Evolutionary conservation across 2,113 vertebrate species (phyloP).

Genomic region (Bubo blakistoni): DNA sequence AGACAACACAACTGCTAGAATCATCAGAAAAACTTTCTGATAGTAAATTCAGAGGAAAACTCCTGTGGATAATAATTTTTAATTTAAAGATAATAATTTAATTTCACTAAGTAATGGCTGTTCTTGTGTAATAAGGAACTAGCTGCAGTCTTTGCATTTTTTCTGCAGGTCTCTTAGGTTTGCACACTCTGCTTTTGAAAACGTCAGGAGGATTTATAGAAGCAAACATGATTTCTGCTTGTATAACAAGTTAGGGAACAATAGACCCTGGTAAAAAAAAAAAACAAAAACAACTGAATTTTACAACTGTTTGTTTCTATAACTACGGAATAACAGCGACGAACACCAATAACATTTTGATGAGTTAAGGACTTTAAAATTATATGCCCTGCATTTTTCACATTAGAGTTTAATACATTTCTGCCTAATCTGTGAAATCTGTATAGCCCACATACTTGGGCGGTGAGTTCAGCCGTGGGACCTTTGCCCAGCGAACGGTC

Average conservation of each 20-base stretch:
- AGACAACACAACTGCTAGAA: background rate
- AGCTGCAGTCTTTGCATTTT: rapidly evolving
- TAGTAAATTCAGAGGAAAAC: background rate
- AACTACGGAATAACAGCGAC: rapidly evolving
- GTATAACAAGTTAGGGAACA: background rate
- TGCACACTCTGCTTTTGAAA: background rate
- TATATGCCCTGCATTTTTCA: background rate
- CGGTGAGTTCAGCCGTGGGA: background rate
- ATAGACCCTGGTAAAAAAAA: background rate
- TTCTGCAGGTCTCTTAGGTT: background rate
- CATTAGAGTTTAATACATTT: background rate
- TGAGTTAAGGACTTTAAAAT: background rate
- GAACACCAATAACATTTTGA: background rate
- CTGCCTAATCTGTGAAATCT: background rate
- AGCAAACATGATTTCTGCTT: background rate
- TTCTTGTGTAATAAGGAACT: rapidly evolving
- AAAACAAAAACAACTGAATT: background rate
- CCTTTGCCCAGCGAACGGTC: background rate
- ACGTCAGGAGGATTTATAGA: background rate
- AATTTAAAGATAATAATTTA: background rate
- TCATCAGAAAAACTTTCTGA: background rate
- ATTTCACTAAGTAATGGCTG: background rate
- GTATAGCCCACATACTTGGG: background rate
- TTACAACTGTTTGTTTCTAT: background rate
- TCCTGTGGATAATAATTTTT: background rate